Conservation (phyloP, 1,140 invertebrate genomes). For the Bombus terrestris region DNA sequence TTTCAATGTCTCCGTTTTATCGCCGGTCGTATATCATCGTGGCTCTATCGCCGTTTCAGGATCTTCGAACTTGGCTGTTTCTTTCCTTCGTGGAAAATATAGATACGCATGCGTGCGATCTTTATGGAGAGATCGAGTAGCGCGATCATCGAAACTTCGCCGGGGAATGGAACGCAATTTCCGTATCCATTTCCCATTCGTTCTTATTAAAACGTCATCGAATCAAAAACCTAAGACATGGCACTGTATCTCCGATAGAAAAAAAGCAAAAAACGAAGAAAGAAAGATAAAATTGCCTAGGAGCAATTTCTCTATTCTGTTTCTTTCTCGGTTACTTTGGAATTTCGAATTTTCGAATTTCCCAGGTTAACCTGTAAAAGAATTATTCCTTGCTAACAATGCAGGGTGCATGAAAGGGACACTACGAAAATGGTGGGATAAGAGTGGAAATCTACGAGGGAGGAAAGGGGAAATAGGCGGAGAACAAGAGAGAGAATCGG, state of each 20-base stretch:
- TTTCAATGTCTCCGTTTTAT: conserved; percentile 80
- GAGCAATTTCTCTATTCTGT: neutral
- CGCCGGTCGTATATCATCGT: conserved; percentile 80
- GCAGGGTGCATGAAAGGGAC: conserved; percentile 11
- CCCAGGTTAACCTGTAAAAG: neutral
- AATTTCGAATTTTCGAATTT: neutral
- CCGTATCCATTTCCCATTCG: conserved; percentile 47
- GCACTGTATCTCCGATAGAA: neutral
- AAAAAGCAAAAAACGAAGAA: neutral
- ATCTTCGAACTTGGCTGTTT: conserved; percentile 74
- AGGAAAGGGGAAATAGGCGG: conserved; percentile 61
- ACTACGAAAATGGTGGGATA: conserved; percentile 41
- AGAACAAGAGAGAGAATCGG: conserved; percentile 65
- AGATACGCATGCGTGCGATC: conserved; percentile 59
- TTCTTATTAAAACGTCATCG: neutral
- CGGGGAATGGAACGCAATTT: conserved; percentile 71
- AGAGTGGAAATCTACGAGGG: conserved; percentile 39
- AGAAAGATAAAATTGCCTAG: neutral
- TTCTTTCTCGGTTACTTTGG: neutral
- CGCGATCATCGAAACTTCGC: conserved; percentile 67
- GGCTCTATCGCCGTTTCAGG: conserved; percentile 75
- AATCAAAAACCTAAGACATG: neutral
- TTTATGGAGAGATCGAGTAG: conserved; percentile 59
- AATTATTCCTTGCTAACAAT: conserved; percentile 27
- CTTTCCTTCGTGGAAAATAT: conserved; percentile 20